Percentiles rank a stretch among this genome's conserved stretches.
phyloP scores from a whole-genome alignment of 2,113 vertebrate species.

The Trichomycterus rosablanca region DNA sequence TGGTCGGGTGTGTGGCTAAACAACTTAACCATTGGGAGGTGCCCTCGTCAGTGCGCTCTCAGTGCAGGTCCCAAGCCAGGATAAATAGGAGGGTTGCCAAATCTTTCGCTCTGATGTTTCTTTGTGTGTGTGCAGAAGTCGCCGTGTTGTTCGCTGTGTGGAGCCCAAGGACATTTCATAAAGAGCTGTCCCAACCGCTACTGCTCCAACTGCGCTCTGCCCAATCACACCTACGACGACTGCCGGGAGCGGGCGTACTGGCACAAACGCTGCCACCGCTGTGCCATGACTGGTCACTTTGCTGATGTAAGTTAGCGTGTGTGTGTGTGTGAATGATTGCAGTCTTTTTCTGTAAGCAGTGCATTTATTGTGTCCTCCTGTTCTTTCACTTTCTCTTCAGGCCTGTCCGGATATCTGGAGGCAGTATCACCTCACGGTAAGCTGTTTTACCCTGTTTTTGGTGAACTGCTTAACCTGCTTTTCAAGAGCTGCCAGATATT shows the following conservation, averaged over 20 bases:
- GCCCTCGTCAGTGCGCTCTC: too few relatives aligned
- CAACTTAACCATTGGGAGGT: too few relatives aligned
- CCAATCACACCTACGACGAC: constrained; percentile 70
- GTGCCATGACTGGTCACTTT: constrained; percentile 84
- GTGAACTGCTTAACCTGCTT: too few relatives aligned
- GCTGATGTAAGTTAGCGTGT: constrained; percentile 79
- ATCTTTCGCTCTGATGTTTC: too few relatives aligned
- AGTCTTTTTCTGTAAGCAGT: too few relatives aligned
- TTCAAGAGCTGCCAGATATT: too few relatives aligned
- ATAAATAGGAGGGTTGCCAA: too few relatives aligned
- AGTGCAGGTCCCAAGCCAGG: too few relatives aligned
- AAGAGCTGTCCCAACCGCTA: constrained; percentile 73
- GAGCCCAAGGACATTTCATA: constrained; percentile 67
- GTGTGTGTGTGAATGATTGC: not conserved
- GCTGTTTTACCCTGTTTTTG: constrained; percentile 39
- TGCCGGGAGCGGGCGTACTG: constrained; percentile 78
- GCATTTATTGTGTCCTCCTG: too few relatives aligned
- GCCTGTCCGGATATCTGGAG: constrained; percentile 97
- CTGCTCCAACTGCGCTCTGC: constrained; percentile 84
- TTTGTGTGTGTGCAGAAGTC: constrained; percentile 68
- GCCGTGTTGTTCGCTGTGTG: constrained; percentile 79
- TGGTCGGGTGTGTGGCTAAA: too few relatives aligned
- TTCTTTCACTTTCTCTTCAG: constrained; percentile 55
- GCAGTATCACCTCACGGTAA: constrained; percentile 97
- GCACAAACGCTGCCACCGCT: constrained; percentile 83